Percentiles rank a stretch among this genome's conserved stretches.
Evolutionary conservation across 2,888 invertebrate genomes (phyloP).

Genomic region (Philhelius pedissequus): DNA sequence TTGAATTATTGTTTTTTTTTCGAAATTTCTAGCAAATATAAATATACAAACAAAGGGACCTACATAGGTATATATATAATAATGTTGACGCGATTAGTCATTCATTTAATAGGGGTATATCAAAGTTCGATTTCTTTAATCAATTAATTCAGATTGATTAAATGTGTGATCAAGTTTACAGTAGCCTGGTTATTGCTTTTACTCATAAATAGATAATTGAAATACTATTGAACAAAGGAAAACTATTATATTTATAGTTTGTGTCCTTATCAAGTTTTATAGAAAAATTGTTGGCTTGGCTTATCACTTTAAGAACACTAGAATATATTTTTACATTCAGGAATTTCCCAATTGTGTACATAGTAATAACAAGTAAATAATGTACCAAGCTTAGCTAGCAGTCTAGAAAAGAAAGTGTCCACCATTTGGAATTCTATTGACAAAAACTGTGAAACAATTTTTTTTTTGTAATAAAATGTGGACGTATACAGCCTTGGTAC

Average conservation of each 20-base stretch:
- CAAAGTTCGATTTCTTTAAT: neutral
- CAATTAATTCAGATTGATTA: neutral
- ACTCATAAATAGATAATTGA: neutral
- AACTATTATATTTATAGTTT: neutral
- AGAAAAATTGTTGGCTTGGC: too few species aligned
- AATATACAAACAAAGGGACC: neutral
- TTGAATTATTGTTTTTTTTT: neutral
- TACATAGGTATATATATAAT: neutral
- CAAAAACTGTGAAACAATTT: too few species aligned
- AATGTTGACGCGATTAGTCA: neutral
- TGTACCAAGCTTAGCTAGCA: too few species aligned
- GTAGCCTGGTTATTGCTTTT: neutral
- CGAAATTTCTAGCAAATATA: neutral
- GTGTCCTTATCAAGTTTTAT: too few species aligned
- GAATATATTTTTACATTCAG: too few species aligned
- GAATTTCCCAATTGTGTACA: too few species aligned
- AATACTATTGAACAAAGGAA: neutral
- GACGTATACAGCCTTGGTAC: too few species aligned
- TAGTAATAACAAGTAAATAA: too few species aligned
- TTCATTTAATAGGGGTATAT: neutral
- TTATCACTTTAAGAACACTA: too few species aligned
- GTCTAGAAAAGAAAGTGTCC: too few species aligned
- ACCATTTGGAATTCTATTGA: too few species aligned
- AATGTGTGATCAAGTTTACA: neutral
- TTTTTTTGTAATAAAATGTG: too few species aligned